These are phyloP conservation scores for Sinohyriopsis cumingii DNA, from an alignment of 2,888 invertebrate species.

Conservation along the genomic window DNA sequence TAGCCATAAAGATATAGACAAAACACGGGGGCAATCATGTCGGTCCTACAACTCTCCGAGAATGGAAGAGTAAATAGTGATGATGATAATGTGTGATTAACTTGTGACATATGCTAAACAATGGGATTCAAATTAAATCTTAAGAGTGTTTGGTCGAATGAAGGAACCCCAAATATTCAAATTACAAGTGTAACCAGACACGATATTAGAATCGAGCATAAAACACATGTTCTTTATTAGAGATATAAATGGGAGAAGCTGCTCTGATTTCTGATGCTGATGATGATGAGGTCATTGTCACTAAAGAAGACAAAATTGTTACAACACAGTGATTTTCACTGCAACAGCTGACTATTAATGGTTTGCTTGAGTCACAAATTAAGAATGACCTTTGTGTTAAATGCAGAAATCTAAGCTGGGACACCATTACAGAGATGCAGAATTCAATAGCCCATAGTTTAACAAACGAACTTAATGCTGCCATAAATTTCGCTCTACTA, in stretches of 20 bases:
- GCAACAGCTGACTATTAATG: slow-evolving; percentile 1
- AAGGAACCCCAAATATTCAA: slow-evolving; percentile 10
- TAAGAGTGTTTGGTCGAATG: slow-evolving; percentile 12
- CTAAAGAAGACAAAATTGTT: neutral
- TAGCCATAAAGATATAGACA: no score
- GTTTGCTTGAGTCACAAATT: neutral
- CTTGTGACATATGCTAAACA: no score
- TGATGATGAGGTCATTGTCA: neutral
- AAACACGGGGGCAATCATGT: no score
- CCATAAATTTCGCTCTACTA: no score
- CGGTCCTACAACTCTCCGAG: no score
- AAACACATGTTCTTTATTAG: neutral
- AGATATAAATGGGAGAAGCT: neutral
- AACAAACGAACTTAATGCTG: no score
- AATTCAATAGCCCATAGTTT: neutral
- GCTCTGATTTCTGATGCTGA: neutral
- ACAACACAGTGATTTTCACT: neutral
- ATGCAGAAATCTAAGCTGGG: slow-evolving; percentile 13
- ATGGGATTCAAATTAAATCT: neutral
- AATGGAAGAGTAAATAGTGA: no score
- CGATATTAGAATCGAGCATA: neutral
- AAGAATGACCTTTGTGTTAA: neutral
- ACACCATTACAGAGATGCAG: slow-evolving; percentile 13
- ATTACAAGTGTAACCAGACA: neutral
- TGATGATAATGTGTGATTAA: no score